Evolutionary conservation across 2,888 invertebrate genomes (phyloP).

Genomic region (Magallana nippona): DNA sequence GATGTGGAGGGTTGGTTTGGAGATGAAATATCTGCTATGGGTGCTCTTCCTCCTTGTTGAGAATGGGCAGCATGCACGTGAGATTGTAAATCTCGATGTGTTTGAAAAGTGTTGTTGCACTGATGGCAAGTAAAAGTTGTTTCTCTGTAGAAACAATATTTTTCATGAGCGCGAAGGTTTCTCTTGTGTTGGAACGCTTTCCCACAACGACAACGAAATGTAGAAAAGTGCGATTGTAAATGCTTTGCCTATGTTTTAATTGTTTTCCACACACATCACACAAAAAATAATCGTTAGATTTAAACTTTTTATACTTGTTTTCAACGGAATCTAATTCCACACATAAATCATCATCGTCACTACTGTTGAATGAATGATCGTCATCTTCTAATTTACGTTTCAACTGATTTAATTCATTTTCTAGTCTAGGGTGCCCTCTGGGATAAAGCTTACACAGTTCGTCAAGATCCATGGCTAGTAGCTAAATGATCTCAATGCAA

Average conservation of each 20-base stretch:
- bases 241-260: constrained; percentile 5
- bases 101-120: neutral
- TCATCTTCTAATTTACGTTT: neutral
- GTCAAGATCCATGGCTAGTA: no score
- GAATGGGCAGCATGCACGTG: neutral
- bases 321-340: constrained; percentile 9
- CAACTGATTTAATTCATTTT: neutral
- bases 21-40: neutral
- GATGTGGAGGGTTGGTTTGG: no score
- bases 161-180: neutral
- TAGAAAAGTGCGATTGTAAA: neutral
- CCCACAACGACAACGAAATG: neutral
- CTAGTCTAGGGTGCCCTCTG: no score
- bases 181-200: neutral
- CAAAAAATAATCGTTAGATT: neutral
- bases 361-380: neutral
- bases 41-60: neutral
- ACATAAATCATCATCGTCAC: constrained; percentile 11
- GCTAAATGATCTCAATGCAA: no score
- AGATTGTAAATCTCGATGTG: neutral
- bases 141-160: neutral
- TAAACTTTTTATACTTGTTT: neutral
- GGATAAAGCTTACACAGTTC: no score
- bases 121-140: neutral
- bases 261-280: constrained; percentile 15